Conservation (phyloP, 2,113 vertebrate species). For the Salvelinus fontinalis region DNA sequence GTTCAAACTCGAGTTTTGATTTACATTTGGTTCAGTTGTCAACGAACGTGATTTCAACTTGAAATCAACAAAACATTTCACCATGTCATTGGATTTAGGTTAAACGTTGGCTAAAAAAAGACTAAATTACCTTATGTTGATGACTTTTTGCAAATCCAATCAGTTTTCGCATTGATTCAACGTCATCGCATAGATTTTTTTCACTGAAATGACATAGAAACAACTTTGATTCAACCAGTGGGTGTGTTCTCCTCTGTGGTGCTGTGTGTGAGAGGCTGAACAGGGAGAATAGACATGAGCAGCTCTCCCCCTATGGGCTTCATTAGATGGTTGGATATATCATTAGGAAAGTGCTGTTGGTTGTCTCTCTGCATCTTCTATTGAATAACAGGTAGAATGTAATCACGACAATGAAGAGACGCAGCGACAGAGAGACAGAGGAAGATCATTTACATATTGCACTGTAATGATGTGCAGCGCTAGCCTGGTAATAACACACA, state of each 20-base stretch:
- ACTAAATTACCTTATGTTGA: no score
- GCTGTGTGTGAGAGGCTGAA: neutral
- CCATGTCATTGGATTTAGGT: no score
- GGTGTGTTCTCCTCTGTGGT: neutral
- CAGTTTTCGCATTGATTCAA: no score
- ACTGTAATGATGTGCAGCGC: neutral
- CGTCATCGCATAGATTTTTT: no score
- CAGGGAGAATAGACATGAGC: neutral
- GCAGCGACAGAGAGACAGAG: neutral
- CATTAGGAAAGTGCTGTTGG: conserved; percentile 37
- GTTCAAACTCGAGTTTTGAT: no score
- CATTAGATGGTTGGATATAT: conserved; percentile 41
- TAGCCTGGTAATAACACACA: neutral
- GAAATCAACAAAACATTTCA: no score
- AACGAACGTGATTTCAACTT: no score
- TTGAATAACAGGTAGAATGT: conserved; percentile 27
- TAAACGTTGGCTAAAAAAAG: no score
- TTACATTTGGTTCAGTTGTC: no score
- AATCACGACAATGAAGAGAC: conserved; percentile 15
- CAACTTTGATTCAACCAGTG: no score
- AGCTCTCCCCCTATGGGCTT: conserved; percentile 12
- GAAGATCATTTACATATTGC: neutral
- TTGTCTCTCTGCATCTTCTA: conserved; percentile 26
- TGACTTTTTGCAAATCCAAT: no score
- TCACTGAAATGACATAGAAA: no score